These are phyloP conservation scores for Archivesica marissinica DNA, from an alignment of 1,140 invertebrate species.

Conservation along the genomic window DNA sequence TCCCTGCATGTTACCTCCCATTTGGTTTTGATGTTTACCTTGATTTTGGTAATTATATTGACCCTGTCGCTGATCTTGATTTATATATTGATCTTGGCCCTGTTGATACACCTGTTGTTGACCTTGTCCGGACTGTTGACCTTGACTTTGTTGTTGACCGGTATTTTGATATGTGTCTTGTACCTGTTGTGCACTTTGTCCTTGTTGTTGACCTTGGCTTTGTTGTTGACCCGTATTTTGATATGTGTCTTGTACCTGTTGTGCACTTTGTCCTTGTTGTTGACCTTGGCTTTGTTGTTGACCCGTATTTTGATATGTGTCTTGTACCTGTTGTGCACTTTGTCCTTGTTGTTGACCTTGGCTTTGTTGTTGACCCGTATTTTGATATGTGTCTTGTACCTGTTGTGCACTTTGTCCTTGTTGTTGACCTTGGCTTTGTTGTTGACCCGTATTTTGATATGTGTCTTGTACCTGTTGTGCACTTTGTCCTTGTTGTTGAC, in stretches of 20 bases:
- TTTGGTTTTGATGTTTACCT: neutral
- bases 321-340: neutral
- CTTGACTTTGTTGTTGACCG: neutral
- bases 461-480: neutral
- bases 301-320: neutral
- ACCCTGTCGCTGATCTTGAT: slow-evolving; percentile 9
- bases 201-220: slow-evolving; percentile 1
- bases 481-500: slow-evolving; percentile 4
- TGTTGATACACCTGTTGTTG: neutral
- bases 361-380: neutral
- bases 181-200: neutral
- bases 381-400: too few species aligned
- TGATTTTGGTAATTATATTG: neutral
- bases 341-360: neutral
- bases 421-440: neutral
- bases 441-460: neutral
- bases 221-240: neutral
- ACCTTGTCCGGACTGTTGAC: neutral
- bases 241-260: neutral
- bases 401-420: neutral
- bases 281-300: slow-evolving; percentile 1
- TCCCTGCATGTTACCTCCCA: neutral
- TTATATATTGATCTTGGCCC: neutral
- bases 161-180: neutral
- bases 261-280: neutral